Evolutionary conservation across 2,797 vertebrate genomes (phyloP).

Genomic region (Pangasius macronema): DNA sequence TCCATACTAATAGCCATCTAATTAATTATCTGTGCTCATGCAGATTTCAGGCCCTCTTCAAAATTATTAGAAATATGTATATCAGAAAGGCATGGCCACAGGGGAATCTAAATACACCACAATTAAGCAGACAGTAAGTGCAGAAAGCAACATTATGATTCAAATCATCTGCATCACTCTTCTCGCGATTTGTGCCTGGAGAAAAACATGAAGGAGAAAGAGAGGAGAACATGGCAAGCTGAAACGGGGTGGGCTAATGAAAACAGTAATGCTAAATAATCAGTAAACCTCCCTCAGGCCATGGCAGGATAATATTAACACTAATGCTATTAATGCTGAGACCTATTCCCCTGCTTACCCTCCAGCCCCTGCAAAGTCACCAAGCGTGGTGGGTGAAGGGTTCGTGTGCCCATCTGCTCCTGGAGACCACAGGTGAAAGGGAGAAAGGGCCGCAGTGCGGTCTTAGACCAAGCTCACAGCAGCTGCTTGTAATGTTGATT

Average conservation of each 20-base stretch:
- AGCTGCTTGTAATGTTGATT: constrained; percentile 40
- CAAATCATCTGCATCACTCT: constrained; percentile 66
- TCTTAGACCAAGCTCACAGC: constrained; percentile 9
- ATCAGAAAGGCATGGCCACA: constrained; percentile 40
- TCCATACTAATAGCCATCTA: not conserved
- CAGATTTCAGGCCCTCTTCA: not conserved
- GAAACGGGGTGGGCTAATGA: constrained; percentile 68
- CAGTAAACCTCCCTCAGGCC: constrained; percentile 67
- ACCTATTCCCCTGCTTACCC: constrained; percentile 36
- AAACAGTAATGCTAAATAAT: constrained; percentile 75
- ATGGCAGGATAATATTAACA: constrained; percentile 71
- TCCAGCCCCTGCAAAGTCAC: constrained; percentile 64
- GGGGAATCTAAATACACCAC: constrained; percentile 27
- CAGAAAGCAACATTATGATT: constrained; percentile 49
- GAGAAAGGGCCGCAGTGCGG: not conserved
- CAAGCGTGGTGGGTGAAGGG: constrained; percentile 50
- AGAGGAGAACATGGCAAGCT: constrained; percentile 24
- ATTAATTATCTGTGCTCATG: constrained; percentile 8
- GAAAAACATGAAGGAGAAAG: constrained; percentile 55
- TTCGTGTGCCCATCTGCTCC: constrained; percentile 31
- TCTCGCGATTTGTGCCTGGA: constrained; percentile 61
- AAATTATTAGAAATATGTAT: constrained; percentile 16
- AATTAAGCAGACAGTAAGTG: constrained; percentile 36
- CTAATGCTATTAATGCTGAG: constrained; percentile 71
- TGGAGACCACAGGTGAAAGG: constrained; percentile 41